Base-by-base conservation (phyloP, 2,113 vertebrate genomes). In the Oplegnathus fasciatus region DNA sequence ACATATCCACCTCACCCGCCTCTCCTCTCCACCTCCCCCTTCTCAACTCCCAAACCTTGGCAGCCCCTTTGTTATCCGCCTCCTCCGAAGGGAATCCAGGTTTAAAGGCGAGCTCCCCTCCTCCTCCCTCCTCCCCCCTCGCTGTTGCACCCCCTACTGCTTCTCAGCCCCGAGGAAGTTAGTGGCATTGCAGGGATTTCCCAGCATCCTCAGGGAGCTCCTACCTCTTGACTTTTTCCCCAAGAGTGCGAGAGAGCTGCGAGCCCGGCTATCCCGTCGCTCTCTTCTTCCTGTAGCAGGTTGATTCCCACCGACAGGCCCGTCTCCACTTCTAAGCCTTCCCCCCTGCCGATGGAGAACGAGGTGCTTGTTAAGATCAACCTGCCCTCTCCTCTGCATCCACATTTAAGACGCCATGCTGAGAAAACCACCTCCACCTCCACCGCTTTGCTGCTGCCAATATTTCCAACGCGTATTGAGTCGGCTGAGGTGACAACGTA, bases 231-330 rank as follows among this genome's bases (percentile, higher is more conserved):
- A 61, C 50, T 67, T 75, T 5, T 0, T 17, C 71, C 91, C 86
- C 86, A 50, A 1, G 55, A 78, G 91, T 64, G 65, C 54, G 54
- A 7, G 34, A 28, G 57, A 80, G 50, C 60, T 5, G 42, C 40
- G 34, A 44, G 48, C 50, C 9, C 1, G 22, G 30, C 28, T 24
- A 20, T 61, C 40, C 58, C 30, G 6, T 46, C 7, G 2, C 64
- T 84, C 64, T 86, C 76, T 83, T 92, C 90, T 84, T 54, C 42
- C 30, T 17, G 30, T 18, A 52, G 84, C 86, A 32, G 40, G 67
- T 79, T 89, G 58, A 91, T 94, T 88, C 69, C 65, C 84, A 6
- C 9, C 37, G 89, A 93, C 92, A 85, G 69, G 52, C 81, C 18
- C n/a, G 1, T 84, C 86, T 86, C 85, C 80, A 87, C 88, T 85